These are phyloP conservation scores for Amiota mariae DNA, from an alignment of 2,888 invertebrate species.

Conservation along the genomic window DNA sequence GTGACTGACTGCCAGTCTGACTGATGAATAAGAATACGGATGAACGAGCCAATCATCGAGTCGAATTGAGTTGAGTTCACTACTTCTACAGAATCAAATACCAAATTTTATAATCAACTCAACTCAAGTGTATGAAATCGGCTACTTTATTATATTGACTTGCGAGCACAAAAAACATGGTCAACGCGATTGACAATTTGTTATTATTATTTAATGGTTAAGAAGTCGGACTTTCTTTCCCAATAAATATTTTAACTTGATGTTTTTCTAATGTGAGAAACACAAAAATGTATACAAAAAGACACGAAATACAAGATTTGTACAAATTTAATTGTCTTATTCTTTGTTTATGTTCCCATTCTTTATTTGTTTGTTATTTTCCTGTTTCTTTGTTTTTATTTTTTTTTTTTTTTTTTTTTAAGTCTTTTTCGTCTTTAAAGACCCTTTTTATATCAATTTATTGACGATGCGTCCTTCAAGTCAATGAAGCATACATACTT, in stretches of 20 bases:
- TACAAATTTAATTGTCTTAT: slow-evolving; percentile 64
- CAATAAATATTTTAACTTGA: no score
- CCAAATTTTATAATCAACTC: slow-evolving; percentile 10
- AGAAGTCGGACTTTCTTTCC: slow-evolving; percentile 45
- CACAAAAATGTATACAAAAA: no score
- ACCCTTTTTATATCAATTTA: slow-evolving; percentile 57
- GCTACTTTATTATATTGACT: slow-evolving; percentile 59
- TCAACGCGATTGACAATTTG: slow-evolving; percentile 36
- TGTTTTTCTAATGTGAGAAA: no score
- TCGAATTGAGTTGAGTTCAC: slow-evolving; percentile 50
- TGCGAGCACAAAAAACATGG: neutral
- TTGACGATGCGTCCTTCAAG: slow-evolving; percentile 62
- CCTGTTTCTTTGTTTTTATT: slow-evolving; percentile 33
- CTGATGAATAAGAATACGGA: slow-evolving; percentile 62
- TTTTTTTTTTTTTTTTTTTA: slow-evolving; percentile 28
- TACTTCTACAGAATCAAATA: slow-evolving; percentile 58
- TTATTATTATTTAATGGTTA: slow-evolving; percentile 61
- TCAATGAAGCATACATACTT: slow-evolving; percentile 59
- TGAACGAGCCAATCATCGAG: slow-evolving; percentile 55
- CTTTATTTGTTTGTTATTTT: slow-evolving; percentile 45
- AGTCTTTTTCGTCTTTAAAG: slow-evolving; percentile 23
- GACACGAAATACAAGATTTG: slow-evolving; percentile 52
- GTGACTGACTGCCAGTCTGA: slow-evolving; percentile 50
- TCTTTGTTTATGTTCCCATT: slow-evolving; percentile 45
- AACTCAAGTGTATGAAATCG: slow-evolving; percentile 46